Conservation (phyloP, 64 coral and sea anemone species). For the Montipora sp. region DNA sequence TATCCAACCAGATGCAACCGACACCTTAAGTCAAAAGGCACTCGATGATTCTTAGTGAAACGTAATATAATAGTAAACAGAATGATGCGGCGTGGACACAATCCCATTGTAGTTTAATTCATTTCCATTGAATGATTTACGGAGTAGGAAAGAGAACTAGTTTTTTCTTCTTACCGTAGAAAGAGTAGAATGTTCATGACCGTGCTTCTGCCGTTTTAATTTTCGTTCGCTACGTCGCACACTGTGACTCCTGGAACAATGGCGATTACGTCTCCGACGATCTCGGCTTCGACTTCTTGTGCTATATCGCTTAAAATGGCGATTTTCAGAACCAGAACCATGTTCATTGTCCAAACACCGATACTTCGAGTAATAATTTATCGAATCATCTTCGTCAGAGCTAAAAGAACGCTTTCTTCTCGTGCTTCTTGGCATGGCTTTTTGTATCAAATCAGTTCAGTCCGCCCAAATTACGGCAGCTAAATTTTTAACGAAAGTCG, state of each 20-base stretch:
- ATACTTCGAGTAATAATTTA: slow-evolving; percentile 69
- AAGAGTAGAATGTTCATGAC: slow-evolving; percentile 8
- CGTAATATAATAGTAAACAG: too few species aligned
- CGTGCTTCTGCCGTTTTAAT: slow-evolving; percentile 13
- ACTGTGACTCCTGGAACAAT: slow-evolving; percentile 57
- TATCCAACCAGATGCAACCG: too few species aligned
- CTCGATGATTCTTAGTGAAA: too few species aligned
- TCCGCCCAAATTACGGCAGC: not conserved
- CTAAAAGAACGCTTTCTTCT: slow-evolving; percentile 80
- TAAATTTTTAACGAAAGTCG: not conserved
- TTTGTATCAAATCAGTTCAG: not conserved
- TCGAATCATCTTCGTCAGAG: slow-evolving; percentile 61
- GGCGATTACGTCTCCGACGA: slow-evolving; percentile 32
- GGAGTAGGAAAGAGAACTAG: not conserved
- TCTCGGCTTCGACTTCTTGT: slow-evolving; percentile 19
- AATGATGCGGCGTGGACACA: too few species aligned
- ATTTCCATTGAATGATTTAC: not conserved
- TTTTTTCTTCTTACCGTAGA: slow-evolving; percentile 21
- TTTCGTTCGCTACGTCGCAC: slow-evolving; percentile 43
- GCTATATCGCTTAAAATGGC: slow-evolving; percentile 55
- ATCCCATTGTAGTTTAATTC: too few species aligned
- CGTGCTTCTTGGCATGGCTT: slow-evolving; percentile 82
- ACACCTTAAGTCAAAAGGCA: too few species aligned
- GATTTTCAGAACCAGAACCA: slow-evolving; percentile 49
- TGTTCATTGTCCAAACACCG: slow-evolving; percentile 53